phyloP scores from a whole-genome alignment of 2,797 vertebrate species.

The Tolypeutes matacus region DNA sequence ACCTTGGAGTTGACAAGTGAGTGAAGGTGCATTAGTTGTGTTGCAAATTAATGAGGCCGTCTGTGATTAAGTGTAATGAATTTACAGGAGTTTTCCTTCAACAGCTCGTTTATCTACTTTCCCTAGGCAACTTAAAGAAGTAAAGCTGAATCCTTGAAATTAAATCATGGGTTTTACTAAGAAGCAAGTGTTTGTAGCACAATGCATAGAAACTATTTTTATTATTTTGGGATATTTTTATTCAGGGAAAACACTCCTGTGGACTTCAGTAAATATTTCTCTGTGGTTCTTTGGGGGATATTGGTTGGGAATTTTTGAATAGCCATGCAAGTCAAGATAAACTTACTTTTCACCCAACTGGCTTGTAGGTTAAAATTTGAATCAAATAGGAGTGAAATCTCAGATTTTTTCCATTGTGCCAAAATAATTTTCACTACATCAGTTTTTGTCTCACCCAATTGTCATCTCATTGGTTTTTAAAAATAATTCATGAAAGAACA shows the following conservation, averaged over 20 bases:
- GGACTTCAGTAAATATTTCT: not conserved
- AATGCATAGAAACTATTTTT: not conserved
- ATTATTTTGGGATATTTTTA: not conserved
- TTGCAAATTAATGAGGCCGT: not conserved
- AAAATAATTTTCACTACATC: not conserved
- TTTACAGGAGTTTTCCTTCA: not conserved
- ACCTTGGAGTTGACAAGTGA: not conserved
- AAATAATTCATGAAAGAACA: no score
- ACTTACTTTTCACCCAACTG: not conserved
- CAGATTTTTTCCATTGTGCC: not conserved
- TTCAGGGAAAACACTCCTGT: not conserved
- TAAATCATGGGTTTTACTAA: slow-evolving; percentile 7
- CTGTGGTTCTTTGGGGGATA: not conserved
- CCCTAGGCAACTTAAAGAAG: not conserved
- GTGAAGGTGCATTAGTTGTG: not conserved
- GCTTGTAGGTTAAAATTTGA: not conserved
- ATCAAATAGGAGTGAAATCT: not conserved
- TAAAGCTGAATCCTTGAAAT: not conserved
- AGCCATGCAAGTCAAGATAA: not conserved
- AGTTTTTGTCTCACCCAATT: slow-evolving; percentile 13
- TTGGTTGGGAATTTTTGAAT: not conserved
- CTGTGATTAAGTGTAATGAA: not conserved
- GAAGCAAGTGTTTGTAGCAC: not conserved
- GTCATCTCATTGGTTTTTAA: not conserved
- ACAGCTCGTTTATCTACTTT: not conserved